Evolutionary conservation across 2,888 invertebrate species (phyloP).

Genomic region (Hydrotaea cyrtoneurina): DNA sequence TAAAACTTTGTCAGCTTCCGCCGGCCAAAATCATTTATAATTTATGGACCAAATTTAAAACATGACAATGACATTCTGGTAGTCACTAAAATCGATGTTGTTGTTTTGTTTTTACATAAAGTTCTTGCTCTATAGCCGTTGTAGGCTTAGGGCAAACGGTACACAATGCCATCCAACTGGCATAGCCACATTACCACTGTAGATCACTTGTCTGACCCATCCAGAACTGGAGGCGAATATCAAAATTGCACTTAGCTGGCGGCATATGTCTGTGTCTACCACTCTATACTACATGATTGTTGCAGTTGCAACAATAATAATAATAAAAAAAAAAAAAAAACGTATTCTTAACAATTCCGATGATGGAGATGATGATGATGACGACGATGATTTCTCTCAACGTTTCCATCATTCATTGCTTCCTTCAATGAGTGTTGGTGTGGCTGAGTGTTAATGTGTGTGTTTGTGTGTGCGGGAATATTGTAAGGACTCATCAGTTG

Average conservation of each 20-base stretch:
- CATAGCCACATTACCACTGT: too few relatives aligned
- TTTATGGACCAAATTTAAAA: too few relatives aligned
- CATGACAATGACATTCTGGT: too few relatives aligned
- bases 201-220: neutral
- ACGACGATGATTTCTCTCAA: conserved; percentile 32
- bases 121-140: too few relatives aligned
- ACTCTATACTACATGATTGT: conserved; percentile 9
- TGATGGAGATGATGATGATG: conserved; percentile 2
- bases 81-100: too few relatives aligned
- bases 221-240: conserved; percentile 27
- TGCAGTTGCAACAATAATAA: conserved; percentile 12
- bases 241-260: conserved; percentile 34
- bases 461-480: conserved; percentile 42
- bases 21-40: too few relatives aligned
- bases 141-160: too few relatives aligned
- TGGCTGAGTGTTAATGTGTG: neutral
- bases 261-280: conserved; percentile 33
- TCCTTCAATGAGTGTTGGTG: neutral
- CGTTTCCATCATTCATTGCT: neutral
- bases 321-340: neutral
- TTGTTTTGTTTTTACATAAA: too few relatives aligned
- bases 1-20: too few relatives aligned
- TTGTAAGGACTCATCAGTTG: conserved; percentile 44
- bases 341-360: neutral
- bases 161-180: too few relatives aligned